Percentiles rank a stretch among this genome's conserved stretches.
phyloP scores from a whole-genome alignment of 2,797 vertebrate genomes.

The Pelodytes ibericus region DNA sequence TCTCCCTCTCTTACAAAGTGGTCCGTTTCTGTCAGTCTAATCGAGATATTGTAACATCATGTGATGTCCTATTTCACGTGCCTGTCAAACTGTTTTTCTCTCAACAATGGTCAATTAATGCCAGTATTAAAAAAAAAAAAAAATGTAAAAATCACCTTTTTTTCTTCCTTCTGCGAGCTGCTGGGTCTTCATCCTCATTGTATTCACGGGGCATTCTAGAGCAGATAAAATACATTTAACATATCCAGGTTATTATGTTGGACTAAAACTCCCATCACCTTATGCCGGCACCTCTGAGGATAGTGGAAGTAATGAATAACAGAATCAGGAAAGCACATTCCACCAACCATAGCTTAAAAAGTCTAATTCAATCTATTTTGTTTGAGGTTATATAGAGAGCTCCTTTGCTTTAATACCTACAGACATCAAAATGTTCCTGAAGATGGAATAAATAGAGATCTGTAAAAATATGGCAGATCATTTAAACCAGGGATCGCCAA shows the following conservation, averaged over 20 bases:
- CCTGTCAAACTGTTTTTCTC: no score
- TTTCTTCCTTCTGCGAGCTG: constrained; percentile 94
- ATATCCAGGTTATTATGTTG: neutral
- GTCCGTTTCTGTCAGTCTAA: no score
- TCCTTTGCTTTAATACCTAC: no score
- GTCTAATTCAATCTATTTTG: neutral
- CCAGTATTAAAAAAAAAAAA: no score
- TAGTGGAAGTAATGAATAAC: neutral
- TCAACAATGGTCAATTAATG: no score
- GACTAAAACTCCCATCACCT: neutral
- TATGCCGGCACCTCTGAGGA: neutral
- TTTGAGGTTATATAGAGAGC: neutral
- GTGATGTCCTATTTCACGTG: no score
- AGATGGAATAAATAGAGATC: no score
- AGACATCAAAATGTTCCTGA: no score
- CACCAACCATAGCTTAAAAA: neutral
- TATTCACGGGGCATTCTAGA: constrained; percentile 97
- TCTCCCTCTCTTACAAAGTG: no score
- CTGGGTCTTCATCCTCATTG: constrained; percentile 97
- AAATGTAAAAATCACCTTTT: constrained; percentile 80
- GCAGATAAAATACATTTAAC: neutral
- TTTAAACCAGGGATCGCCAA: no score
- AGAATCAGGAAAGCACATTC: neutral
- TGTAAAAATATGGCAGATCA: no score
- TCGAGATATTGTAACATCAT: no score